Evolutionary conservation across 2,888 invertebrate species (phyloP), one percentile per base, ranked within the genome.

Genomic region (Parnassius mnemosyne): DNA sequence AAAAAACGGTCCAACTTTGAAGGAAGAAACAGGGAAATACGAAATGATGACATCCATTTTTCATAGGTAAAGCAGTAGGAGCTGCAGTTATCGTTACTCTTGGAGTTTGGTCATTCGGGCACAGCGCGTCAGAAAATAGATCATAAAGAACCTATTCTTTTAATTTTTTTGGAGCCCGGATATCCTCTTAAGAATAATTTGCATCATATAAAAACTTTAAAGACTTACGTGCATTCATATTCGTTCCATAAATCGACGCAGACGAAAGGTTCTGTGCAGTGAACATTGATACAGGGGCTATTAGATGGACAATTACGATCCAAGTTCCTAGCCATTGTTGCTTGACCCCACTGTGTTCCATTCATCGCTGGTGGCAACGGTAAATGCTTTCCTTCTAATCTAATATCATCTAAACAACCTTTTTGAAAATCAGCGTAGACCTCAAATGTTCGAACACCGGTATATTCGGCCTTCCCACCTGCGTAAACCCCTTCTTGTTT

Each of bases 211-310:
- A 51, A 47, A 34, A 34, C 5, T 34, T 34, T 34, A 54, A 58
- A 73, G 81, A 95, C 97, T 96, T 92, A 99, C 97, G 98, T 97
- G 97, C 99, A 99, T 85, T 98, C 98, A 79, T 98, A 97, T 87
- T 97, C 97, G 85, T 99, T 99, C 99, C 99, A 99, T 12, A 99
- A 94, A 89, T 98, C 98, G 68, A 97, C 96, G 88, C 98, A 99
- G 78, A 97, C 97, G 84, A 98, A 97, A 11, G 97, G 97, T 78
- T 96, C 96, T 0, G 96, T 96, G 80, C 98, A 99, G 77, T 97
- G 97, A 49, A 98, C 97, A 83, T 97, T 97, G 71, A 96, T 96
- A 81, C 98, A 99, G 2, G 98, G 98, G 80, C 98, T 97, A 77
- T 98, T 97, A 3, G 98, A 98, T 12, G 97, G 96, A 83, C 99